Evolutionary conservation across 2,888 invertebrate species (phyloP).

Genomic region (Caenorhabditis sp.): DNA sequence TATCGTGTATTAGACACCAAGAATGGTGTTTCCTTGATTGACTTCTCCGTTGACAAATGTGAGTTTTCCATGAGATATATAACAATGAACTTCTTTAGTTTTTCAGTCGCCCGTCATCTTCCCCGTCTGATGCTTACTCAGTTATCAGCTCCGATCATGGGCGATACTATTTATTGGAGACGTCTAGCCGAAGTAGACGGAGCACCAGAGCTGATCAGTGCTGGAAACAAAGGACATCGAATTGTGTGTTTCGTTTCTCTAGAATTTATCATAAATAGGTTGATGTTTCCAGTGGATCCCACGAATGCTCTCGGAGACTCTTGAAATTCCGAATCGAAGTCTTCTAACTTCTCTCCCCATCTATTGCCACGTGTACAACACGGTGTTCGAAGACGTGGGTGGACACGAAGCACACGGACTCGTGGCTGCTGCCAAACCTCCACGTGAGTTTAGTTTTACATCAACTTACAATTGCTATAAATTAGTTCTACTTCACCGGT

Average conservation of each 20-base stretch:
- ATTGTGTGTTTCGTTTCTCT: conserved; percentile 24
- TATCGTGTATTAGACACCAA: conserved; percentile 64
- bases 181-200: conserved; percentile 64
- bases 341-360: conserved; percentile 67
- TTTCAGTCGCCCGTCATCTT: conserved; percentile 71
- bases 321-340: conserved; percentile 19
- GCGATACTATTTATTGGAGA: conserved; percentile 72
- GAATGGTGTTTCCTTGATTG: conserved; percentile 66
- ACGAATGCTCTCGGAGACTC: conserved; percentile 28
- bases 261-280: background rate
- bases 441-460: conserved; percentile 40
- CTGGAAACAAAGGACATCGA: conserved; percentile 41
- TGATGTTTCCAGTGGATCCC: conserved; percentile 58
- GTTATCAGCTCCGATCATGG: conserved; percentile 68
- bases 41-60: conserved; percentile 70
- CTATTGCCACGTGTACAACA: conserved; percentile 71
- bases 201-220: conserved; percentile 54
- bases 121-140: conserved; percentile 72
- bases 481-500: background rate
- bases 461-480: background rate
- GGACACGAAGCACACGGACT: conserved; percentile 62
- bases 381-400: conserved; percentile 60
- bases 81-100: background rate
- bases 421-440: conserved; percentile 68
- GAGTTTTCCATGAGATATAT: conserved; percentile 3